Percentiles rank a stretch among this genome's conserved stretches.
phyloP scores from a whole-genome alignment of 2,888 invertebrate genomes.

The Tinea pellionella region DNA sequence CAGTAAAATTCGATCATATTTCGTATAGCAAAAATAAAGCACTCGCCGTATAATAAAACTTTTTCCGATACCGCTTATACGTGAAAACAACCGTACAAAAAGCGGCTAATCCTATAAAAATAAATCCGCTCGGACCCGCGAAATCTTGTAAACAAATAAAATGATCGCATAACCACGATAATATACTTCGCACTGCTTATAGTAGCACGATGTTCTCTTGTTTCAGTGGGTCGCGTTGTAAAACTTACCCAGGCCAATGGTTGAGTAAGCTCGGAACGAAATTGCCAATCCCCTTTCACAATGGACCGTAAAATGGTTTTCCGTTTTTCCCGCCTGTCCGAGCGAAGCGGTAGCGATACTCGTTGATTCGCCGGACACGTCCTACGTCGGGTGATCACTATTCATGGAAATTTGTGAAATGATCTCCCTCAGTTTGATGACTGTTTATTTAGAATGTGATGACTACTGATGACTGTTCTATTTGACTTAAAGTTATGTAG shows the following conservation, averaged over 20 bases:
- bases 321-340: constrained; percentile 62
- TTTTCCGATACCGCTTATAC: background rate
- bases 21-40: background rate
- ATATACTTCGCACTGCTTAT: constrained; percentile 6
- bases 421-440: constrained; percentile 30
- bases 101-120: background rate
- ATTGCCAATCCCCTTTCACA: constrained; percentile 69
- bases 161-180: constrained; percentile 4
- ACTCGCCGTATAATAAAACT: background rate
- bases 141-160: constrained; percentile 8
- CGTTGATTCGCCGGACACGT: constrained; percentile 67
- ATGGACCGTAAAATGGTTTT: constrained; percentile 70
- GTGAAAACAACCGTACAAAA: background rate
- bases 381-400: constrained; percentile 34
- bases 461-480: background rate
- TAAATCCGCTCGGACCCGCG: background rate
- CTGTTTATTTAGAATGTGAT: constrained; percentile 4
- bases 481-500: too few relatives aligned
- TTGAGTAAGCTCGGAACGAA: constrained; percentile 62
- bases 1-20: background rate
- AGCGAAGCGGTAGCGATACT: constrained; percentile 43
- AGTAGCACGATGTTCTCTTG: constrained; percentile 1
- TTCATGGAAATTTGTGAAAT: constrained; percentile 43
- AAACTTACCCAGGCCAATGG: constrained; percentile 58
- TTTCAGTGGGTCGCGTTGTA: constrained; percentile 9